phyloP scores from a whole-genome alignment of 1,140 invertebrate genomes.

The Solen grandis region DNA sequence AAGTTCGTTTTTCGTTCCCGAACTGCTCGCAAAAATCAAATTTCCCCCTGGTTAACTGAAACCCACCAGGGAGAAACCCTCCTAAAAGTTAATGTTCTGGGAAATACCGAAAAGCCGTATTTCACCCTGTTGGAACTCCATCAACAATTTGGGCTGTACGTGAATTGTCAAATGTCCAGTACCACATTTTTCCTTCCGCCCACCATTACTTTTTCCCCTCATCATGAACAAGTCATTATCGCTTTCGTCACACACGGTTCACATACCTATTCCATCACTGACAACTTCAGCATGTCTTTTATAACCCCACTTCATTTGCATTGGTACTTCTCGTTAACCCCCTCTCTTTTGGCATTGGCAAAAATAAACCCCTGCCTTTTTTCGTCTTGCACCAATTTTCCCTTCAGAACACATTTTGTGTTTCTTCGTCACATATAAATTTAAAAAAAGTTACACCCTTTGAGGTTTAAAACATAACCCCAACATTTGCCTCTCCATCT shows the following conservation, averaged over 20 bases:
- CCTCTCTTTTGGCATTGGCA: not conserved
- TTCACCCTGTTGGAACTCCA: not conserved
- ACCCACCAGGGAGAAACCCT: not conserved
- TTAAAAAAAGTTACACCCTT: not conserved
- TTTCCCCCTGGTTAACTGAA: too few species aligned
- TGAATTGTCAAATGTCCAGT: not conserved
- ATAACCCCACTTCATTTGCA: not conserved
- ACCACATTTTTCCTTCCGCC: not conserved
- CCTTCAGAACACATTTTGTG: not conserved
- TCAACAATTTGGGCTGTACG: not conserved
- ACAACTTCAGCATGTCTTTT: not conserved
- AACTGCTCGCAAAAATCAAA: too few species aligned
- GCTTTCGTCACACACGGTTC: not conserved
- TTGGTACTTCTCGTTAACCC: not conserved
- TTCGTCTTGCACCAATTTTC: not conserved
- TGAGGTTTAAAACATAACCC: not conserved
- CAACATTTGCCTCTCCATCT: not conserved
- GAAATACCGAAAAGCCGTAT: not conserved
- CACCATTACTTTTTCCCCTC: not conserved
- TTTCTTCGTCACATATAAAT: not conserved
- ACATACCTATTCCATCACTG: not conserved
- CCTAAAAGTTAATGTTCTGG: conserved; percentile 1
- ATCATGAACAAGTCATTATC: not conserved
- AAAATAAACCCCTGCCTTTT: not conserved
- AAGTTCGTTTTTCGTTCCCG: too few species aligned